Evolutionary conservation across 1,140 invertebrate species (phyloP).

Genomic region (Potamilus streckersoni): DNA sequence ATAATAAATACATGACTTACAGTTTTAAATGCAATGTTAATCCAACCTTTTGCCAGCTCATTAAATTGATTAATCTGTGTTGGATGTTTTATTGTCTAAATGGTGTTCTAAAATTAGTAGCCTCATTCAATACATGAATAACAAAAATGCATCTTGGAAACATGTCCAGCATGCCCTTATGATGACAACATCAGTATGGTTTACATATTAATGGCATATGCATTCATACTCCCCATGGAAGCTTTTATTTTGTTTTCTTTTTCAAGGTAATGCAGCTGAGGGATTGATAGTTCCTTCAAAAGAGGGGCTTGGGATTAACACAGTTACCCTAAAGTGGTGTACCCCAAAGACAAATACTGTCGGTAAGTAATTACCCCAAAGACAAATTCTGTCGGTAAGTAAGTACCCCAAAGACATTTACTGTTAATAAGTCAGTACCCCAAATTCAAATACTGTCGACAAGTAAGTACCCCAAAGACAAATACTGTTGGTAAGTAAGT

Average conservation of each 20-base stretch:
- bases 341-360: slow-evolving; percentile 86
- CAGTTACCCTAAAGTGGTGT: slow-evolving; percentile 94
- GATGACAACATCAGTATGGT: too few relatives aligned
- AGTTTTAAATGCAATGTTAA: too few relatives aligned
- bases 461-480: slow-evolving; percentile 19
- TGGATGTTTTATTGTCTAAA: too few relatives aligned
- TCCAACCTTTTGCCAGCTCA: too few relatives aligned
- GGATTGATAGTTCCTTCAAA: slow-evolving; percentile 68
- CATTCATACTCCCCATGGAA: not conserved
- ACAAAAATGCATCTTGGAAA: too few relatives aligned
- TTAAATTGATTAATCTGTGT: too few relatives aligned
- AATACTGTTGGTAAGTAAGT: slow-evolving; percentile 56
- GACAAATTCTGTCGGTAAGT: slow-evolving; percentile 77
- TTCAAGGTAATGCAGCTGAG: slow-evolving; percentile 59
- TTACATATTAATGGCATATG: too few relatives aligned
- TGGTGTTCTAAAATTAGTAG: too few relatives aligned
- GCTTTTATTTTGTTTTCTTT: not conserved
- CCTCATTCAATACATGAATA: too few relatives aligned
- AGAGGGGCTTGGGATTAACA: slow-evolving; percentile 78
- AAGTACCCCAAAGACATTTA: slow-evolving; percentile 85
- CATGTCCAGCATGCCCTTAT: too few relatives aligned
- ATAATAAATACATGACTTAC: too few relatives aligned
- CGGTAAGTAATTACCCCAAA: slow-evolving; percentile 83
- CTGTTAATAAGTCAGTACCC: slow-evolving; percentile 81
- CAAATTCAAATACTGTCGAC: slow-evolving; percentile 82